A percentile compares a stretch with the other conserved stretches of the same genome.
These are phyloP conservation scores for Camelus bactrianus DNA, from an alignment of 2,113 vertebrate genomes.

Conservation along the genomic window DNA sequence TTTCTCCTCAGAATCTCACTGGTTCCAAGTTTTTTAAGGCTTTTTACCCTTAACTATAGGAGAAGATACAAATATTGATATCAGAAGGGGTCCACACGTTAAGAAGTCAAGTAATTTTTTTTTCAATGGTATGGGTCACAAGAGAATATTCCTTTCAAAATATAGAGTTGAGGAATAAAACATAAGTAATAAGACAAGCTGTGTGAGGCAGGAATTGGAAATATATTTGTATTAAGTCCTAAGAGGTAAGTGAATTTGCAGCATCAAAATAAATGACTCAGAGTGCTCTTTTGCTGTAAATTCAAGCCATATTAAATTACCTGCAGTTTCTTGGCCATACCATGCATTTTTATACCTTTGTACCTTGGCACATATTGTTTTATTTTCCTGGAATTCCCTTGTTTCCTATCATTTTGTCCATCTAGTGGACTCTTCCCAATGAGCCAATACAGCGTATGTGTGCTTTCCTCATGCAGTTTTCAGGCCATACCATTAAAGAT, in stretches of 20 bases:
- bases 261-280: slow-evolving; percentile 28
- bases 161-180: slow-evolving; percentile 17
- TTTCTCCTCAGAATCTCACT: background rate
- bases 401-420: background rate
- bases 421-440: background rate
- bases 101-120: background rate
- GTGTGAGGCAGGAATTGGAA: background rate
- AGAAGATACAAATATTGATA: background rate
- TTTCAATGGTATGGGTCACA: background rate
- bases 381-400: background rate
- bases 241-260: background rate
- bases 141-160: background rate
- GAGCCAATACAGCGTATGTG: background rate
- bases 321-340: background rate
- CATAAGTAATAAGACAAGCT: background rate
- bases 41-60: background rate
- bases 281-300: background rate
- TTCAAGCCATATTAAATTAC: background rate
- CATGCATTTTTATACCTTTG: background rate
- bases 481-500: background rate
- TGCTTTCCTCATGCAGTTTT: background rate
- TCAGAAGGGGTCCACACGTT: background rate
- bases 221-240: background rate
- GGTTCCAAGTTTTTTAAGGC: background rate
- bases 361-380: background rate